Conservation (phyloP, 2,797 vertebrate genomes). For the Tokudaia muenninki region DNA sequence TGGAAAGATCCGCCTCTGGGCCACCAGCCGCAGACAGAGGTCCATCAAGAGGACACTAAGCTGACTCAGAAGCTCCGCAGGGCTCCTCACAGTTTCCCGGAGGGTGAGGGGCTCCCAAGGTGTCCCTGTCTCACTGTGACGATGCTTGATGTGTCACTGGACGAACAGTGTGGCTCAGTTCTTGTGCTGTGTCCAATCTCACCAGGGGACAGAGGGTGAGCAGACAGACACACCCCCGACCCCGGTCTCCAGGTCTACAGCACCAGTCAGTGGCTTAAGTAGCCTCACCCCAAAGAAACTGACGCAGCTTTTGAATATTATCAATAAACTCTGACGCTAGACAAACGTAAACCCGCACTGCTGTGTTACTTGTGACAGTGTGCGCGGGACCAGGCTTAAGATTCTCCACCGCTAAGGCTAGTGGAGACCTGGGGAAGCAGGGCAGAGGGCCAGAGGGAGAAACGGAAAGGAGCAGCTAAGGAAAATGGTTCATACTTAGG, state of each 20-base stretch:
- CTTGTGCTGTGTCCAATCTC: background rate
- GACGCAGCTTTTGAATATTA: background rate
- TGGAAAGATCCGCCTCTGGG: background rate
- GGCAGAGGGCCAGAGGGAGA: background rate
- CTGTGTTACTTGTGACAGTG: background rate
- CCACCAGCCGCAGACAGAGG: background rate
- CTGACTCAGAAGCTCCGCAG: background rate
- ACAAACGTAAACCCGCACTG: background rate
- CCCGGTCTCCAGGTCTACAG: background rate
- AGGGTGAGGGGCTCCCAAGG: background rate
- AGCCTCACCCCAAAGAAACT: background rate
- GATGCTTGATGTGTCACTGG: background rate
- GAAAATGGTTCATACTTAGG: fast-evolving
- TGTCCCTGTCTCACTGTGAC: background rate
- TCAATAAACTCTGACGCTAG: background rate
- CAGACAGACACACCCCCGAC: background rate
- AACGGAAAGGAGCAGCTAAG: fast-evolving
- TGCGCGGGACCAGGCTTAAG: background rate
- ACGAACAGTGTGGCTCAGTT: background rate
- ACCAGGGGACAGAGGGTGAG: background rate
- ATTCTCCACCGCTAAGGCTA: background rate
- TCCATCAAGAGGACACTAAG: background rate
- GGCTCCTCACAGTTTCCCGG: background rate
- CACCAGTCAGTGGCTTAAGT: background rate
- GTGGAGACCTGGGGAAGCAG: fast-evolving